phyloP scores from a whole-genome alignment of 1,140 invertebrate species.

The Maniola jurtina region DNA sequence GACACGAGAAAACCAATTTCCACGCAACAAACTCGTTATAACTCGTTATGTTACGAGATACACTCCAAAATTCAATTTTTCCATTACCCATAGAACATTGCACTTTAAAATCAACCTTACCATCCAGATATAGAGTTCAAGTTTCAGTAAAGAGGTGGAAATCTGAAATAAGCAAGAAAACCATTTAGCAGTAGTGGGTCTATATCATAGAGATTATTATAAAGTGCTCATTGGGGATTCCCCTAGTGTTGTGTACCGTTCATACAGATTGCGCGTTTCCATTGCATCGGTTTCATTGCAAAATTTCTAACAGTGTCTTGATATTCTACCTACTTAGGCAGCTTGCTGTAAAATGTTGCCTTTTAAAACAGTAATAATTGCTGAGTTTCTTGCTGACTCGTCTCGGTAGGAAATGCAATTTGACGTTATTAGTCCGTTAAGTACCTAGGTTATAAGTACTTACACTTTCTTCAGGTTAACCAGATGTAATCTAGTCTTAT shows the following conservation, averaged over 20 bases:
- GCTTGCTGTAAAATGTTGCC: too few relatives aligned
- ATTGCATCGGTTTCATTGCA: constrained; percentile 24
- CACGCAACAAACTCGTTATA: constrained; percentile 46
- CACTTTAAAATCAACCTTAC: not conserved
- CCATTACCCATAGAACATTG: not conserved
- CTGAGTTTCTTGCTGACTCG: too few relatives aligned
- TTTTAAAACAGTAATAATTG: too few relatives aligned
- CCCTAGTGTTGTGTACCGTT: constrained; percentile 50
- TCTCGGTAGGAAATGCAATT: too few relatives aligned
- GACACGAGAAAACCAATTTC: constrained; percentile 12
- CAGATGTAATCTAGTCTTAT: too few relatives aligned
- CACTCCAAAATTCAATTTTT: constrained; percentile 50
- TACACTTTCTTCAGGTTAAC: too few relatives aligned
- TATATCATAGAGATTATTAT: constrained; percentile 66
- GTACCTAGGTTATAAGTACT: too few relatives aligned
- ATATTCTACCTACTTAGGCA: too few relatives aligned
- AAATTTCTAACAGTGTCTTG: too few relatives aligned
- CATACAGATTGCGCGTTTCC: constrained; percentile 30
- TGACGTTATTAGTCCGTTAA: too few relatives aligned
- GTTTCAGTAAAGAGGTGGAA: constrained; percentile 20
- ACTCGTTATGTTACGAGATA: constrained; percentile 44
- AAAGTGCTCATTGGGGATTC: constrained; percentile 71
- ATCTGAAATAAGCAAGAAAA: constrained; percentile 49
- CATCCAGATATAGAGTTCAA: constrained; percentile 17
- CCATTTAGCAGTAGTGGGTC: constrained; percentile 48